Percentiles rank a stretch among this genome's conserved stretches.
phyloP scores from a whole-genome alignment of 2,888 invertebrate species.

The Idaea dimidiata region DNA sequence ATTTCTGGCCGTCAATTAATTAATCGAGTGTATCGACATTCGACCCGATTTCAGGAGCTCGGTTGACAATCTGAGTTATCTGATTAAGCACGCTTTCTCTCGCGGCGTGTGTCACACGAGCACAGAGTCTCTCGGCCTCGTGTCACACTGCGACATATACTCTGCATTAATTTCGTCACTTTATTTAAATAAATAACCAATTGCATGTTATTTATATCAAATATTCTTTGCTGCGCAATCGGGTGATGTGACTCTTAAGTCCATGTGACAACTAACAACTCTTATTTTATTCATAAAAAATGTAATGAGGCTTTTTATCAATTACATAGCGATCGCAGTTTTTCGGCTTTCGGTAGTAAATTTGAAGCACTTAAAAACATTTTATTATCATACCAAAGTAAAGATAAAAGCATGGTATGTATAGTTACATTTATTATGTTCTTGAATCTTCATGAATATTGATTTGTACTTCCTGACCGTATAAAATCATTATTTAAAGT shows the following conservation, averaged over 20 bases:
- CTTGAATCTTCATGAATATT: neutral
- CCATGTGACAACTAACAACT: slow-evolving; percentile 48
- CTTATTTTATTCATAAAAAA: slow-evolving; percentile 42
- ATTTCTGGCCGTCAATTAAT: slow-evolving; percentile 78
- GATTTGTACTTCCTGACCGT: neutral
- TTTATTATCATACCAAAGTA: neutral
- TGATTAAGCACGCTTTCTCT: slow-evolving; percentile 81
- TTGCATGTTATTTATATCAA: slow-evolving; percentile 64
- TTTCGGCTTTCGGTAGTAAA: neutral
- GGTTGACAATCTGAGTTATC: slow-evolving; percentile 80
- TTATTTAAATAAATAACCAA: slow-evolving; percentile 73
- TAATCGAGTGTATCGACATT: slow-evolving; percentile 79
- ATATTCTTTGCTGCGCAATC: slow-evolving; percentile 49
- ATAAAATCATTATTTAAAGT: slow-evolving; percentile 1
- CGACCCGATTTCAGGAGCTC: slow-evolving; percentile 80
- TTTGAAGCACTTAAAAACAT: neutral
- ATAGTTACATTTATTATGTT: neutral
- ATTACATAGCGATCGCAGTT: neutral
- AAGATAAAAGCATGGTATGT: neutral
- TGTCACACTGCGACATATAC: slow-evolving; percentile 56
- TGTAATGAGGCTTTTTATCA: neutral
- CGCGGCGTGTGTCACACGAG: slow-evolving; percentile 54
- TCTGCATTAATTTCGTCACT: slow-evolving; percentile 73
- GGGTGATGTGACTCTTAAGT: slow-evolving; percentile 51
- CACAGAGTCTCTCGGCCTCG: slow-evolving; percentile 28